A percentile compares a stretch with the other conserved stretches of the same genome.
Conservation (phyloP, 1,140 invertebrate species). For the Antheraea pernyi region DNA sequence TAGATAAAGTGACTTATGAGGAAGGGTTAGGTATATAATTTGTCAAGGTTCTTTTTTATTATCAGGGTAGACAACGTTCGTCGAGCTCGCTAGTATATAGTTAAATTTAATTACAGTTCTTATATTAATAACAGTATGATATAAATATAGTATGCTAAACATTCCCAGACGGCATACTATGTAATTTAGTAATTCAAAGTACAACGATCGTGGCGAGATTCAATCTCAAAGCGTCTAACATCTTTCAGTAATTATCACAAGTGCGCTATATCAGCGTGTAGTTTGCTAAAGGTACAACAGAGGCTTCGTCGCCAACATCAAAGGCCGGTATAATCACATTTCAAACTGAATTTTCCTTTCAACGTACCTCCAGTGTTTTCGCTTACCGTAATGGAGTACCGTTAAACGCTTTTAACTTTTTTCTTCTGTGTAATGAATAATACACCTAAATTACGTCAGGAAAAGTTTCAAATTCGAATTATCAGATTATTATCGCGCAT, state of each 20-base stretch:
- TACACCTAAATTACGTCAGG: background rate
- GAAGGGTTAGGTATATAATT: too few species aligned
- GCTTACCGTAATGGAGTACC: constrained; percentile 10
- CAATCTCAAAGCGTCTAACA: background rate
- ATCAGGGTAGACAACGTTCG: too few species aligned
- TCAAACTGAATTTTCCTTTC: constrained; percentile 19
- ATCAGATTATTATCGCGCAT: background rate
- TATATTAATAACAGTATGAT: too few species aligned
- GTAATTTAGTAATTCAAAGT: background rate
- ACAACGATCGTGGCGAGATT: background rate
- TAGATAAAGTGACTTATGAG: too few species aligned
- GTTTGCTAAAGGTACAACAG: constrained; percentile 9
- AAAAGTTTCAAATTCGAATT: background rate
- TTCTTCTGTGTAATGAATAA: background rate
- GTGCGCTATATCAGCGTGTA: constrained; percentile 7
- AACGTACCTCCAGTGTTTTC: constrained; percentile 7
- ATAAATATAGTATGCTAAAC: background rate
- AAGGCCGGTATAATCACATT: constrained; percentile 25
- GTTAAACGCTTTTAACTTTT: background rate
- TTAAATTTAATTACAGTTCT: too few species aligned
- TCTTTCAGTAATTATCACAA: constrained; percentile 10
- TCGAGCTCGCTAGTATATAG: too few species aligned
- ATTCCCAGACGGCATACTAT: background rate
- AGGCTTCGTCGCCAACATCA: constrained; percentile 12
- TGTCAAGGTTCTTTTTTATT: too few species aligned